Evolutionary conservation across 2,888 invertebrate species (phyloP).

Genomic region (Lathronympha strigana): DNA sequence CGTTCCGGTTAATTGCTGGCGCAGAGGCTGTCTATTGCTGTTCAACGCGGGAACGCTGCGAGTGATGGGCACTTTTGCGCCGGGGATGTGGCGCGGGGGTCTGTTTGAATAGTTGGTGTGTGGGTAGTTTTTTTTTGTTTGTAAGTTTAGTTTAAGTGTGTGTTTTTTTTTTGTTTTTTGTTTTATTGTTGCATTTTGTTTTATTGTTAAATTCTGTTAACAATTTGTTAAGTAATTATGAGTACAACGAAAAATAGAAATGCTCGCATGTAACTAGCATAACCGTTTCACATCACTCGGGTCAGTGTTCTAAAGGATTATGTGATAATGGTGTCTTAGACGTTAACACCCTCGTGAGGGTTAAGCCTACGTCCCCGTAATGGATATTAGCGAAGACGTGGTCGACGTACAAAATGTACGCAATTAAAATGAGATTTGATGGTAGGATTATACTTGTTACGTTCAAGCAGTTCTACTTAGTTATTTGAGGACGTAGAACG

Average conservation of each 20-base stretch:
- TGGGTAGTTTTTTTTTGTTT: too few species aligned
- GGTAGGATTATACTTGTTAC: slow-evolving; percentile 53
- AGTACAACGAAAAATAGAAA: neutral
- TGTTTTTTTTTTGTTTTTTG: too few species aligned
- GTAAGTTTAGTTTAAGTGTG: too few species aligned
- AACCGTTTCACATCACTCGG: slow-evolving; percentile 46
- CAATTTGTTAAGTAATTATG: too few species aligned
- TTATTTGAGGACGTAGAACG: slow-evolving; percentile 2
- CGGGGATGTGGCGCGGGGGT: too few species aligned
- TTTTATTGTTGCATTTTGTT: too few species aligned
- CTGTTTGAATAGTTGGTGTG: too few species aligned
- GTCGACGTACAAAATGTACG: slow-evolving; percentile 60
- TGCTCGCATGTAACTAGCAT: neutral
- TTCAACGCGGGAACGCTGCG: too few species aligned
- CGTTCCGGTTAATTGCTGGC: too few species aligned
- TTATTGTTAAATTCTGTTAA: too few species aligned
- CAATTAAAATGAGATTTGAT: slow-evolving; percentile 65
- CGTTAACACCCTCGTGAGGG: slow-evolving; percentile 73
- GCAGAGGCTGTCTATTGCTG: too few species aligned
- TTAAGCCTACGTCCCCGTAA: slow-evolving; percentile 69
- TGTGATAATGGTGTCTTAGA: slow-evolving; percentile 75
- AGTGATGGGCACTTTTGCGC: too few species aligned
- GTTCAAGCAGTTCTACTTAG: slow-evolving; percentile 16
- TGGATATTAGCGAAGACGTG: slow-evolving; percentile 71
- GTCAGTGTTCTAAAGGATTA: slow-evolving; percentile 71